Base-by-base conservation (phyloP, 2,888 invertebrate species). In the Xestia rhomboidea region DNA sequence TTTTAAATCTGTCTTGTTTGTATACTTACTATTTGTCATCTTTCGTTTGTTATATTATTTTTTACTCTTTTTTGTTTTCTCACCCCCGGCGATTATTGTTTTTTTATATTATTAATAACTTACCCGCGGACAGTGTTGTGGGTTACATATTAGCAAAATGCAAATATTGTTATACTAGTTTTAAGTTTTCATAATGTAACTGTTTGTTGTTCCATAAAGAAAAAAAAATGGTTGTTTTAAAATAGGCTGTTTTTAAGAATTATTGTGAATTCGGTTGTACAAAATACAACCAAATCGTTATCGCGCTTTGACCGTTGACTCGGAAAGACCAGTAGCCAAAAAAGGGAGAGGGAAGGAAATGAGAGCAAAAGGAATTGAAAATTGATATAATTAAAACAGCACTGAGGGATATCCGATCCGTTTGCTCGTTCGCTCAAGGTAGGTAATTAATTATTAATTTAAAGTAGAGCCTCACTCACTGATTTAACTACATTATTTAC, bases 361-460 rank as follows among this genome's bases (percentile, higher is more conserved):
- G 15, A 11, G 11, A 51, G 34, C 60, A 54, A 76, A 76, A n/a
- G 18, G 21, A 68, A 68, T 57, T 24, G 18, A 69, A 46, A 54
- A 34, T 54, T 41, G 49, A 41, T 82, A 81, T 67, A 67, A 67
- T 54, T 30, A 67, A 13, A 54, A 71, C 15, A 41, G 24, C 21
- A 38, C 41, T 60, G 34, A 80, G 30, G 46, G 63, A 63, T 68
- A 81, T 34, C 46, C 51, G 38, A 81, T 10, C 24, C 30, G 15
- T 51, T 81, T 44, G 15, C 24, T 73, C 49, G 24, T 80, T 72
- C n/a, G 49, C 62, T 54, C 34, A n/a, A n/a, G n/a, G n/a, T n/a
- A n/a, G n/a, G n/a, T 44, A 41, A 66, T 66, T 41, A 73, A 66
- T 41, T 49, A 60, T 44, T 57, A 13, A 76, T 76, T 64, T 54